Conservation (phyloP, 1,140 invertebrate species). For the Neotoxoptera formosana region DNA sequence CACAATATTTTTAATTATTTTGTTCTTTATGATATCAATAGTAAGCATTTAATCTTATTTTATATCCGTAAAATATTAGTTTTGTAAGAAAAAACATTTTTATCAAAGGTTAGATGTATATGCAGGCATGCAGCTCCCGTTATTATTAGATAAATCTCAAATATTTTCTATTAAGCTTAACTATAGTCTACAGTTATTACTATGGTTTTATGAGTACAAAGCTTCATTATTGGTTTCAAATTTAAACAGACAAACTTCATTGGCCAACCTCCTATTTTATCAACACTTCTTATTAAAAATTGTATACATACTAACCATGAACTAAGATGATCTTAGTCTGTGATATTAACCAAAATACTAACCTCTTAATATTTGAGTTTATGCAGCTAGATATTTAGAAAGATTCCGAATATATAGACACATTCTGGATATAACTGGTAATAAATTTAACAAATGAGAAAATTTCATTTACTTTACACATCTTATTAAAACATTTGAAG, state of each 20-base stretch:
- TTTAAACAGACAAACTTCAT: neutral
- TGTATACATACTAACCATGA: neutral
- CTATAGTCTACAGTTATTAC: neutral
- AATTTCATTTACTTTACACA: neutral
- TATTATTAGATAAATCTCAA: neutral
- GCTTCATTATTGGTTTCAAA: neutral
- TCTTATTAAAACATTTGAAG: neutral
- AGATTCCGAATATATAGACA: neutral
- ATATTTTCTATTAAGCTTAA: neutral
- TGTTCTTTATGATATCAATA: neutral
- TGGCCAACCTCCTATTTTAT: neutral
- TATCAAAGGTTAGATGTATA: too few species aligned
- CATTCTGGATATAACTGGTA: neutral
- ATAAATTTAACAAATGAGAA: neutral
- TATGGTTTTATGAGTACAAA: neutral
- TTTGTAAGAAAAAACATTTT: too few species aligned
- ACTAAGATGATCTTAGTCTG: neutral
- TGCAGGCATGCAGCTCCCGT: neutral
- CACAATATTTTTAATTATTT: neutral
- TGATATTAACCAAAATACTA: neutral
- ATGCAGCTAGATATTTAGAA: slow-evolving; percentile 3
- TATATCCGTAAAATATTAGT: too few species aligned
- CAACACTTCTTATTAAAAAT: neutral
- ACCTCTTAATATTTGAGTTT: neutral
- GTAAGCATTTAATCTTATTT: neutral